Percentiles rank a stretch among this genome's conserved stretches.
Conservation (phyloP, 1,140 invertebrate genomes). For the Triops longicaudatus region DNA sequence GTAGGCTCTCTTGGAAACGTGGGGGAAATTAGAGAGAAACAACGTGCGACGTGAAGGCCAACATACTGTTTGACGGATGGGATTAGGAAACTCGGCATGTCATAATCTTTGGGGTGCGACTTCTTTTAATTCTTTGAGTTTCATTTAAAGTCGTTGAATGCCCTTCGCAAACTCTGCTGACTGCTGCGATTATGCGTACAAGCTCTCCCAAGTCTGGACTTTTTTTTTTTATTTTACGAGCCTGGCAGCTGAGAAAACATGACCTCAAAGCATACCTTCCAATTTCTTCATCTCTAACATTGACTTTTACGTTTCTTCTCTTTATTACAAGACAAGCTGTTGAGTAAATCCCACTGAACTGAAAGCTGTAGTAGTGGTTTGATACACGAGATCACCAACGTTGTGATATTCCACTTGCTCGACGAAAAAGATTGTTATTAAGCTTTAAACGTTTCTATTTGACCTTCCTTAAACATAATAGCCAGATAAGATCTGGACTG, state of each 20-base stretch:
- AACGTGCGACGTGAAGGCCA: neutral
- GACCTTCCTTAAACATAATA: constrained; percentile 12
- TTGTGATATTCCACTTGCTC: neutral
- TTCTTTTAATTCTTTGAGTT: neutral
- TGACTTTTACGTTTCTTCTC: neutral
- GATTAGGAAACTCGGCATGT: neutral
- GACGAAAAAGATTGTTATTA: neutral
- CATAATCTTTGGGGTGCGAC: neutral
- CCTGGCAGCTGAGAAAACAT: constrained; percentile 2
- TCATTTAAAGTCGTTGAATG: neutral
- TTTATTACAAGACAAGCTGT: neutral
- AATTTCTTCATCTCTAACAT: neutral
- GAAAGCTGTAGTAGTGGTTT: neutral
- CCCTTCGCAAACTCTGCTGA: neutral
- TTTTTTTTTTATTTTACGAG: neutral
- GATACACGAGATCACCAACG: neutral
- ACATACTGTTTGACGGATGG: neutral
- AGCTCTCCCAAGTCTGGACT: neutral
- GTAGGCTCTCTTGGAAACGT: neutral
- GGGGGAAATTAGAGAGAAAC: neutral
- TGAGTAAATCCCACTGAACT: neutral
- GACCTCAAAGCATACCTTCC: neutral
- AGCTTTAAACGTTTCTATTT: neutral
- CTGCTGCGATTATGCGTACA: neutral
- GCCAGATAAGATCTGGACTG: neutral